Evolutionary conservation across 2,888 invertebrate species (phyloP).

Genomic region (Hemicrepidius hirtus): DNA sequence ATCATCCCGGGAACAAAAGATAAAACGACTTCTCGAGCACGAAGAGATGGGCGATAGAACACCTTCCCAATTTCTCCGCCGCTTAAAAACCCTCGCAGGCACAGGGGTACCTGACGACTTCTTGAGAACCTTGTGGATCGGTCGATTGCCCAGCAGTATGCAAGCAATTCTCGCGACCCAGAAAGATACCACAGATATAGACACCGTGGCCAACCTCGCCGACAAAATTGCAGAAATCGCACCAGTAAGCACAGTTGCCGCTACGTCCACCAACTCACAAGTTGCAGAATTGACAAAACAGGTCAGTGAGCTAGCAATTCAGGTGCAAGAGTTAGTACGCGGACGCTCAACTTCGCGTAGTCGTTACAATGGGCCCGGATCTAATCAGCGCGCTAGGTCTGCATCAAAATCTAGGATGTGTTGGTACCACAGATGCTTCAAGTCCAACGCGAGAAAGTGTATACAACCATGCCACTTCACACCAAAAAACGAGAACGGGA

Average conservation of each 20-base stretch:
- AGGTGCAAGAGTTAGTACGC: no score
- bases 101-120: conserved; percentile 13
- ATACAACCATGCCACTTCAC: not conserved
- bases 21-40: conserved; percentile 27
- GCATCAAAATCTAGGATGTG: not conserved
- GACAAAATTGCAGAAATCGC: conserved; percentile 58
- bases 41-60: conserved; percentile 47
- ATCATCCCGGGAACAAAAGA: conserved; percentile 30
- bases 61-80: conserved; percentile 44
- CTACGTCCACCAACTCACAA: conserved; percentile 63
- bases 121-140: conserved; percentile 30
- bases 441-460: not conserved
- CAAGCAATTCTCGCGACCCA: conserved; percentile 41
- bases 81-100: conserved; percentile 31
- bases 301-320: not conserved
- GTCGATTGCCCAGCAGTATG: conserved; percentile 20
- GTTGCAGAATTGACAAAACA: conserved; percentile 59
- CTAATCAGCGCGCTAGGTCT: not conserved
- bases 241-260: conserved; percentile 60
- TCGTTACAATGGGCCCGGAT: not conserved
- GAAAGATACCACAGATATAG: not conserved
- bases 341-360: no score
- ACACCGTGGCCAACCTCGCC: not conserved
- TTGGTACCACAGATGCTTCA: conserved; percentile 1
- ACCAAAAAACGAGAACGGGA: conserved; percentile 1